Percentiles rank a stretch among this genome's conserved stretches.
phyloP scores from a whole-genome alignment of 2,797 vertebrate genomes.

The Carduelis carduelis region DNA sequence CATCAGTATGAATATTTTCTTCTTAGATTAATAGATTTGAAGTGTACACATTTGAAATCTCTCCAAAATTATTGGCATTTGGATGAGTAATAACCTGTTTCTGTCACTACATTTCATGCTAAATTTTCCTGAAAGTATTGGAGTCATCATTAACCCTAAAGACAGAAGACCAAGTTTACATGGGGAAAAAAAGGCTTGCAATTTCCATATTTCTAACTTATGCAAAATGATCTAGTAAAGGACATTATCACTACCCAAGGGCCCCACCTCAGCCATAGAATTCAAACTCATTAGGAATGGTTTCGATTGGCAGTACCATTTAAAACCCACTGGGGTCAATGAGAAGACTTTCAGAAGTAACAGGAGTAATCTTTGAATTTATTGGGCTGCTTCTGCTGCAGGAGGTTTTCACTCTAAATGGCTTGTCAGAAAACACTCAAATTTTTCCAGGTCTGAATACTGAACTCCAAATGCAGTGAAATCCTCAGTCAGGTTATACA shows the following conservation, averaged over 20 bases:
- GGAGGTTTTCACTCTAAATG: not conserved
- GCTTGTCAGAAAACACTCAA: not conserved
- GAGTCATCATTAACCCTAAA: not conserved
- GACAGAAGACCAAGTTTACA: not conserved
- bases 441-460: not conserved
- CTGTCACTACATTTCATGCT: not conserved
- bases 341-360: not conserved
- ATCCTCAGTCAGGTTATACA: not conserved
- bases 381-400: not conserved
- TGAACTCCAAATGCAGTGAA: not conserved
- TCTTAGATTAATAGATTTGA: not conserved
- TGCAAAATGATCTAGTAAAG: not conserved
- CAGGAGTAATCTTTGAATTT: not conserved
- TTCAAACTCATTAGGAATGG: not conserved
- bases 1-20: not conserved
- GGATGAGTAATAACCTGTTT: not conserved
- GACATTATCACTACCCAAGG: not conserved
- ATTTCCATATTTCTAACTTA: not conserved
- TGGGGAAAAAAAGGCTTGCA: not conserved
- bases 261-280: not conserved
- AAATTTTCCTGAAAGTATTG: not conserved
- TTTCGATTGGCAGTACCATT: not conserved
- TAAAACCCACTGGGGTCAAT: not conserved
- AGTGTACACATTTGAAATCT: not conserved
- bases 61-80: not conserved